A percentile compares a stretch with the other conserved stretches of the same genome.
Evolutionary conservation across 2,113 vertebrate species (phyloP).

Genomic region (Rattus norvegicus): GRCr8 NC_086029.1:45733001-45733500

Average conservation of each 20-base stretch:
- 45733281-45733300: not conserved
- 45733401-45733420: not conserved
- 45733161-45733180: not conserved
- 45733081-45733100: not conserved
- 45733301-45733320: not conserved
- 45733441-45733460: not conserved
- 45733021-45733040: not conserved
- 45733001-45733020: not conserved
- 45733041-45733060: not conserved
- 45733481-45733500: not conserved
- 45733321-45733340: not conserved
- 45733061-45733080: too few relatives aligned
- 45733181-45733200: too few relatives aligned
- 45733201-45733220: not conserved
- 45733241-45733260: not conserved
- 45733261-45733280: not conserved
- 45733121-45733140: too few relatives aligned
- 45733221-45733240: rapidly evolving
- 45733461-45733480: not conserved
- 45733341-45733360: not conserved
- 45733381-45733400: not conserved
- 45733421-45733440: not conserved
- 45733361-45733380: not conserved
- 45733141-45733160: not conserved
- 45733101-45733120: not conserved